Percentiles rank a stretch among this genome's conserved stretches.
These are phyloP conservation scores for Plemyria rubiginata DNA, from an alignment of 2,888 invertebrate genomes.

Conservation along the genomic window DNA sequence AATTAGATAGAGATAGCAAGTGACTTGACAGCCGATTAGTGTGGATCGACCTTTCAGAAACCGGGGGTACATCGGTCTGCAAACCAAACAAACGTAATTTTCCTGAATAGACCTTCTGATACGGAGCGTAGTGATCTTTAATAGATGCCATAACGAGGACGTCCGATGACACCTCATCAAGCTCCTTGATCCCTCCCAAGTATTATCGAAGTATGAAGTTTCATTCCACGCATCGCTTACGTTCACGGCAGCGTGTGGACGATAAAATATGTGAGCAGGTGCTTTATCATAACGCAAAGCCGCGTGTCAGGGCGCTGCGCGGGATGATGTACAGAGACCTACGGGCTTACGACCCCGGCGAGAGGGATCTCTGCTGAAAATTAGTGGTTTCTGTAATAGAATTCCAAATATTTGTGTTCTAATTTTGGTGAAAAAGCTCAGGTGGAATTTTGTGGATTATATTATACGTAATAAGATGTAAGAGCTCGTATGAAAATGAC, in stretches of 20 bases:
- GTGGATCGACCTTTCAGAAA: too few relatives aligned
- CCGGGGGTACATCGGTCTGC: too few relatives aligned
- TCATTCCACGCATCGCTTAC: constrained; percentile 59
- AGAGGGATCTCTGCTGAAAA: constrained; percentile 57
- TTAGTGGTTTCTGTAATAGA: constrained; percentile 70
- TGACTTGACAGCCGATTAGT: too few relatives aligned
- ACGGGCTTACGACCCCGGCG: constrained; percentile 63
- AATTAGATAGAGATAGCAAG: too few relatives aligned
- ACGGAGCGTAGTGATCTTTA: too few relatives aligned
- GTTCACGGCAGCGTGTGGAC: constrained; percentile 69
- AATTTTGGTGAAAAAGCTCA: constrained; percentile 28
- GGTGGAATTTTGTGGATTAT: neutral
- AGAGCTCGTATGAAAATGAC: neutral
- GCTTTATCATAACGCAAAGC: constrained; percentile 80
- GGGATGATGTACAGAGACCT: constrained; percentile 77
- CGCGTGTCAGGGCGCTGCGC: constrained; percentile 70
- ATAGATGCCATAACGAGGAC: neutral
- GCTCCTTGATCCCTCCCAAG: constrained; percentile 23
- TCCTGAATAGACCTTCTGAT: too few relatives aligned
- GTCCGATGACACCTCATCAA: constrained; percentile 10
- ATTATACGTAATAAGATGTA: too few relatives aligned
- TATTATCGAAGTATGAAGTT: constrained; percentile 42
- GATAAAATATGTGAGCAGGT: constrained; percentile 81
- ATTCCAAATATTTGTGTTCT: constrained; percentile 53
- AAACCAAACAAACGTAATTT: too few relatives aligned